A percentile compares a stretch with the other conserved stretches of the same genome.
Conservation (phyloP, 2,113 vertebrate genomes). For the Argyrosomus japonicus region DNA sequence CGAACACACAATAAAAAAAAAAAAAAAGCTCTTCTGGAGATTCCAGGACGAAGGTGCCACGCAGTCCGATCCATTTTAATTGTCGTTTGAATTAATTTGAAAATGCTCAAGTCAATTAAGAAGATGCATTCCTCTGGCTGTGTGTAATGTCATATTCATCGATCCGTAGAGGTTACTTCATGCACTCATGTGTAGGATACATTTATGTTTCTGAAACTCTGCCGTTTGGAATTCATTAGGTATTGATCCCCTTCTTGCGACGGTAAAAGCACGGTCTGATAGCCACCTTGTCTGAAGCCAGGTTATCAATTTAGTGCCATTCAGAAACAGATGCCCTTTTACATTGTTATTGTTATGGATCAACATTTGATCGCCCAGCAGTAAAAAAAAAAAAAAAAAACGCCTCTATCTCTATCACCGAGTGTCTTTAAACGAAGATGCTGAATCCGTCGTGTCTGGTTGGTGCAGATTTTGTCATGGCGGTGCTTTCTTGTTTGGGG, state of each 20-base stretch:
- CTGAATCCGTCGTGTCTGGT: background rate
- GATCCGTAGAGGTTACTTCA: slow-evolving; percentile 76
- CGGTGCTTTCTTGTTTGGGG: background rate
- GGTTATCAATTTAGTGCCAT: slow-evolving; percentile 76
- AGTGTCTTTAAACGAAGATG: slow-evolving; percentile 23
- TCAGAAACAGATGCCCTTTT: slow-evolving; percentile 74
- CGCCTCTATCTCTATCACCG: background rate
- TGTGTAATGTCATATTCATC: slow-evolving; percentile 78
- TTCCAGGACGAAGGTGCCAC: slow-evolving; percentile 58
- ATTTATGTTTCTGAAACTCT: slow-evolving; percentile 77
- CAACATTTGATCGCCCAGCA: slow-evolving; percentile 30
- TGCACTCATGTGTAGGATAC: slow-evolving; percentile 74
- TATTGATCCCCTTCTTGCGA: slow-evolving; percentile 74
- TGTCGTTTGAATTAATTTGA: slow-evolving; percentile 76
- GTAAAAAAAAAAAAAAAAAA: background rate
- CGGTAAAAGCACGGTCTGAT: slow-evolving; percentile 69
- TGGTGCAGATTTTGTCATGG: background rate
- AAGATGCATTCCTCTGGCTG: slow-evolving; percentile 75
- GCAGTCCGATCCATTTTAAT: slow-evolving; percentile 75
- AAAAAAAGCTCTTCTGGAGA: slow-evolving; percentile 2
- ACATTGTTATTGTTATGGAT: slow-evolving; percentile 68
- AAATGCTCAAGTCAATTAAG: slow-evolving; percentile 78
- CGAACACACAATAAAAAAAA: slow-evolving; percentile 38
- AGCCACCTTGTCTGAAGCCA: slow-evolving; percentile 62
- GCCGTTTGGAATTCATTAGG: slow-evolving; percentile 81